Evolutionary conservation across 2,888 invertebrate species (phyloP).

Genomic region (Euzophera pinguis): DNA sequence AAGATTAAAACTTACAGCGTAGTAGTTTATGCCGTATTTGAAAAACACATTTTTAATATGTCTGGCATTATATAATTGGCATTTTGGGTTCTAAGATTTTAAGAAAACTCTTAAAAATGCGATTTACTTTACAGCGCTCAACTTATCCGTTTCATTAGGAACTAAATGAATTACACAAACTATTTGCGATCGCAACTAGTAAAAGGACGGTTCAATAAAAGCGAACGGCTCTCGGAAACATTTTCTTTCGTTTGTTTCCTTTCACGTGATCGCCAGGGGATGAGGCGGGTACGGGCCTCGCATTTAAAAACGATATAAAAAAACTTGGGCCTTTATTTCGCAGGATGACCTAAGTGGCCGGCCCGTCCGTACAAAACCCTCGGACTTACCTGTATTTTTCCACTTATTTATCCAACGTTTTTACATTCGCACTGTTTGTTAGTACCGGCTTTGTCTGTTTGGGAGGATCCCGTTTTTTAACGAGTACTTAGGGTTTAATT

Average conservation of each 20-base stretch:
- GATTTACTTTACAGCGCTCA: constrained; percentile 46
- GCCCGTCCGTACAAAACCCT: constrained; percentile 75
- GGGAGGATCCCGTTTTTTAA: constrained; percentile 78
- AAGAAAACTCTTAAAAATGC: no score
- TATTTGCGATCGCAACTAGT: constrained; percentile 76
- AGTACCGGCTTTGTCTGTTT: constrained; percentile 72
- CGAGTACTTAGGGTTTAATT: constrained; percentile 79
- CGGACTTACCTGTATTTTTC: constrained; percentile 80
- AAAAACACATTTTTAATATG: no score
- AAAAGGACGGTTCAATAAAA: constrained; percentile 69
- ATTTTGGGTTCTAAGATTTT: no score
- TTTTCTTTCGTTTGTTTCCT: constrained; percentile 78
- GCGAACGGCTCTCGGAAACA: constrained; percentile 68
- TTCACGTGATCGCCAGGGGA: constrained; percentile 72
- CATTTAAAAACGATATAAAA: constrained; percentile 79
- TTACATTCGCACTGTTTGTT: constrained; percentile 76
- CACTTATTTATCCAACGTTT: constrained; percentile 78
- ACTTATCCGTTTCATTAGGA: constrained; percentile 46
- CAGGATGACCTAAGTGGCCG: constrained; percentile 80
- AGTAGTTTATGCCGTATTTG: no score
- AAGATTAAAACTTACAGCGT: no score
- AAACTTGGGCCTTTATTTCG: constrained; percentile 76
- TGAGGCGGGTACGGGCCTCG: constrained; percentile 70
- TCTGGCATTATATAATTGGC: no score
- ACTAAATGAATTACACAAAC: constrained; percentile 73